Evolutionary conservation across 2,797 vertebrate species (phyloP).

Genomic region (Mormyrops boulengeri): DNA sequence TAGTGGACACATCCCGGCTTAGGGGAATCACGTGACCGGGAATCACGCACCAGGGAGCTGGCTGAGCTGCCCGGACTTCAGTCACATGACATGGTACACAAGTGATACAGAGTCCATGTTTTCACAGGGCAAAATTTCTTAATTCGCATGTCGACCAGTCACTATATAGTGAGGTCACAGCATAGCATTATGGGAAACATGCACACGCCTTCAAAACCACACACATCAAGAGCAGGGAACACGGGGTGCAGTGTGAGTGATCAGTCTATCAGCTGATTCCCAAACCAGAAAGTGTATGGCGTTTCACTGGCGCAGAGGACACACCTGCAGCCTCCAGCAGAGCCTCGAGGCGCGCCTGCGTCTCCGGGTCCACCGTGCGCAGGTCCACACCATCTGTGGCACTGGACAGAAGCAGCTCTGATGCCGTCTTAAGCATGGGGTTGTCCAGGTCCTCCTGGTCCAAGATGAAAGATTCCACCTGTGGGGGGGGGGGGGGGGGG

Average conservation of each 20-base stretch:
- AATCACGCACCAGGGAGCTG: not conserved
- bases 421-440: conserved; percentile 97
- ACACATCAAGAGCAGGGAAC: not conserved
- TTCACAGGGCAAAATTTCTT: not conserved
- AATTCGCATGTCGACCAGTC: not conserved
- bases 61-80: not conserved
- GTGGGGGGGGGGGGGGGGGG: not conserved
- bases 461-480: conserved; percentile 99
- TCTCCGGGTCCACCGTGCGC: conserved; percentile 96
- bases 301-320: not conserved
- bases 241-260: not conserved
- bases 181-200: not conserved
- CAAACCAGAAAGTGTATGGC: not conserved
- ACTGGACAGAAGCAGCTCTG: conserved; percentile 90
- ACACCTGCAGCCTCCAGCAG: conserved; percentile 95
- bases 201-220: not conserved
- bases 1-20: not conserved
- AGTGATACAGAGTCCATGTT: not conserved
- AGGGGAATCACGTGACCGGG: not conserved
- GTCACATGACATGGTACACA: not conserved
- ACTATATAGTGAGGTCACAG: not conserved
- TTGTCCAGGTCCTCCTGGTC: conserved; percentile 99
- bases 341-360: conserved; percentile 93
- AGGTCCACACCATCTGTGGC: conserved; percentile 92
- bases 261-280: not conserved